Conservation (phyloP, 2,113 vertebrate genomes). For the Phalacrocorax aristotelis region DNA sequence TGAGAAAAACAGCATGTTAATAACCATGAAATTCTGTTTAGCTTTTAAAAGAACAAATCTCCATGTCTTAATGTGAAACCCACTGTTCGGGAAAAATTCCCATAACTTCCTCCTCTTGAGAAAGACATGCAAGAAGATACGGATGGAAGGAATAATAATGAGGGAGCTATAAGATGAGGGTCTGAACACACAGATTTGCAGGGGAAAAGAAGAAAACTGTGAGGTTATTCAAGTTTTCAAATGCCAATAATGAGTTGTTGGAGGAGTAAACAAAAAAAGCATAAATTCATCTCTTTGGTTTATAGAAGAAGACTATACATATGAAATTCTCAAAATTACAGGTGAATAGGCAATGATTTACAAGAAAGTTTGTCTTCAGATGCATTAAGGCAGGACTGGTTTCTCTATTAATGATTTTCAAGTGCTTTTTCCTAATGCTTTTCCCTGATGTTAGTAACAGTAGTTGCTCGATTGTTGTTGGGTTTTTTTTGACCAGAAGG, state of each 20-base stretch:
- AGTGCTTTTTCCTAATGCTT: neutral
- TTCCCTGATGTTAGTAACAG: neutral
- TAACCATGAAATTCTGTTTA: constrained; percentile 42
- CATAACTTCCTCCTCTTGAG: neutral
- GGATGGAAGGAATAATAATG: neutral
- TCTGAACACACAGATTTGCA: neutral
- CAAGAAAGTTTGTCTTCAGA: neutral
- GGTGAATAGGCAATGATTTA: neutral
- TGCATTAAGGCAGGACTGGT: neutral
- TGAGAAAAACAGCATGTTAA: constrained; percentile 13
- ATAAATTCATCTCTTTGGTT: neutral
- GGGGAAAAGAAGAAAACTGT: neutral
- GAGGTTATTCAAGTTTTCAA: neutral
- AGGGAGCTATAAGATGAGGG: neutral
- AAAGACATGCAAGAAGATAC: neutral
- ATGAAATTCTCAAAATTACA: neutral
- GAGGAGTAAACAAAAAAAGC: neutral
- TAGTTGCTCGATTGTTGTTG: neutral
- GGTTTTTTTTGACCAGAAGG: neutral
- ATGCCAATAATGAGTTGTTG: neutral
- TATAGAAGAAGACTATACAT: neutral
- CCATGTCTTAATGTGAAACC: neutral
- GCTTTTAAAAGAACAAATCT: constrained; percentile 16
- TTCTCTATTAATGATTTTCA: neutral
- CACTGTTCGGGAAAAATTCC: neutral